A percentile compares a stretch with the other conserved stretches of the same genome.
Conservation (phyloP, 2,797 vertebrate genomes). For the Potorous gilbertii region DNA sequence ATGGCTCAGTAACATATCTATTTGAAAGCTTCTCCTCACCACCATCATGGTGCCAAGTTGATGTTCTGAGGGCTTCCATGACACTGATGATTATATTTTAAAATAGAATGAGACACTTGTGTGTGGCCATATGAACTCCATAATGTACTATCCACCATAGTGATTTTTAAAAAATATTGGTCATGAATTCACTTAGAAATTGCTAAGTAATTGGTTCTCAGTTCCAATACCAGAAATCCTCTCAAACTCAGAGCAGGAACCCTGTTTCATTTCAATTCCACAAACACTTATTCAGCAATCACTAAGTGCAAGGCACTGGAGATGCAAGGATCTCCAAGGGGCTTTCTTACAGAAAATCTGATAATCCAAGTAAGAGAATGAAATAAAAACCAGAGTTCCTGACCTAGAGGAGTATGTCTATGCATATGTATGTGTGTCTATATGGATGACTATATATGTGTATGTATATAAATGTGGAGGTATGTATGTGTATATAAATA, state of each 20-base stretch:
- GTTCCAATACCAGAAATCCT: background rate
- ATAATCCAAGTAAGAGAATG: background rate
- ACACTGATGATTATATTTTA: background rate
- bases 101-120: background rate
- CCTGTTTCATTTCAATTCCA: background rate
- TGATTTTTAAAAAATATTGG: no score
- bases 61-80: background rate
- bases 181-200: background rate
- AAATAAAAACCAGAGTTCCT: background rate
- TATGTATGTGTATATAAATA: no score
- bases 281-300: background rate
- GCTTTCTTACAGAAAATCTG: background rate
- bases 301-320: background rate
- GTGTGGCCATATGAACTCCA: no score
- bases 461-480: no score
- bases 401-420: background rate
- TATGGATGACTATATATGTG: background rate
- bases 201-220: background rate
- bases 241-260: background rate
- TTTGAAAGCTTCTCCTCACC: background rate
- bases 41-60: background rate
- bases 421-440: background rate
- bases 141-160: no score
- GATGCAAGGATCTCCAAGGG: background rate
- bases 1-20: background rate